Evolutionary conservation across 2,888 invertebrate genomes (phyloP).

Genomic region (Petrolisthes manimaculis): DNA sequence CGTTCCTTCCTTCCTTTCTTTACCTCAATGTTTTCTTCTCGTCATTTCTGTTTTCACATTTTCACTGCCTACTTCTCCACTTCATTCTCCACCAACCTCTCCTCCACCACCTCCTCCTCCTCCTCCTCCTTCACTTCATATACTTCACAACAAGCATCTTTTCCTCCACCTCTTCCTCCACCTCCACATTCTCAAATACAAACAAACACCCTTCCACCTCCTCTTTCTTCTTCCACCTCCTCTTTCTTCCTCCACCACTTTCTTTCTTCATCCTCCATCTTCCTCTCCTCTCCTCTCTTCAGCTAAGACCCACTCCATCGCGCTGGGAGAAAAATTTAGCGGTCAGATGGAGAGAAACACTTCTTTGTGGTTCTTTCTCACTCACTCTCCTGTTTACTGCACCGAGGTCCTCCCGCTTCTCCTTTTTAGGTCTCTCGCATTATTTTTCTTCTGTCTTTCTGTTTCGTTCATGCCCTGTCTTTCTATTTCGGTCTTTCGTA

Average conservation of each 20-base stretch:
- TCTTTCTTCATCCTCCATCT: not conserved
- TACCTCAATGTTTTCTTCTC: no score
- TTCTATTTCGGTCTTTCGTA: no score
- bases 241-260: not conserved
- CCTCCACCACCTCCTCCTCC: not conserved
- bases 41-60: no score
- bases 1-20: no score
- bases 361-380: slow-evolving; percentile 12
- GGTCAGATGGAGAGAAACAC: slow-evolving; percentile 9
- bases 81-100: no score
- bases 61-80: no score
- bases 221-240: not conserved
- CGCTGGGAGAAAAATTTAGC: slow-evolving; percentile 15
- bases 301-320: slow-evolving; percentile 3
- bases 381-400: no score
- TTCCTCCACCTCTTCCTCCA: not conserved
- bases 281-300: slow-evolving; percentile 7
- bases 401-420: no score
- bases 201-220: no score
- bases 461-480: no score
- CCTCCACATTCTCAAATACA: not conserved
- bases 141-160: not conserved
- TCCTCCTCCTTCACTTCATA: not conserved
- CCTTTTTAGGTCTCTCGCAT: no score
- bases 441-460: no score